Evolutionary conservation across 2,888 invertebrate genomes (phyloP).

Genomic region (Sthenelais limicola): DNA sequence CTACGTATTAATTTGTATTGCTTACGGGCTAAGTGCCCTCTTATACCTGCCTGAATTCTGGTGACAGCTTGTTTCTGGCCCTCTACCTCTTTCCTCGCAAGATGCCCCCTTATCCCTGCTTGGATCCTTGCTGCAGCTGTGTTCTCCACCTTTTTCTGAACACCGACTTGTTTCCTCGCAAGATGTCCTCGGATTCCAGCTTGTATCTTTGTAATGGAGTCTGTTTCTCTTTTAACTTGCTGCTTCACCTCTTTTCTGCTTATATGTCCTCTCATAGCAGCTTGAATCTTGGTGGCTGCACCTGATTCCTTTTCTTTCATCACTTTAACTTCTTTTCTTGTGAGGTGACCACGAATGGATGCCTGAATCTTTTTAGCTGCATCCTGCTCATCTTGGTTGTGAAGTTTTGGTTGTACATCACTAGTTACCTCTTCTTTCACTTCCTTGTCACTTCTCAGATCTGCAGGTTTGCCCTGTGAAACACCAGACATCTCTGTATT

Average conservation of each 20-base stretch:
- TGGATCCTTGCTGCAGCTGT: slow-evolving; percentile 59
- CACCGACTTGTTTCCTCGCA: slow-evolving; percentile 56
- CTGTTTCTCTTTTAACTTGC: not conserved
- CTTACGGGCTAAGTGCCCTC: slow-evolving; percentile 18
- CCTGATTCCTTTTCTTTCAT: not conserved
- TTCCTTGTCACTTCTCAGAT: too few species aligned
- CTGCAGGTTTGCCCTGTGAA: not conserved
- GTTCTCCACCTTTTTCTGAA: slow-evolving; percentile 58
- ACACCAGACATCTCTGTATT: not conserved
- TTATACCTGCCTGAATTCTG: slow-evolving; percentile 7
- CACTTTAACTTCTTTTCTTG: slow-evolving; percentile 59
- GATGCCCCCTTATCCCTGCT: slow-evolving; percentile 57
- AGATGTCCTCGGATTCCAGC: slow-evolving; percentile 1
- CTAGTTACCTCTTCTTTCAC: too few species aligned
- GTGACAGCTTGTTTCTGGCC: not conserved
- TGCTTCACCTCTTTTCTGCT: slow-evolving; percentile 4
- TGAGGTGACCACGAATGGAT: slow-evolving; percentile 66
- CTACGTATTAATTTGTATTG: not conserved
- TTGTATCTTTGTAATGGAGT: not conserved
- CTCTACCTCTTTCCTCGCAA: slow-evolving; percentile 50
- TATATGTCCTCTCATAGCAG: slow-evolving; percentile 9
- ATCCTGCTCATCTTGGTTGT: slow-evolving; percentile 40
- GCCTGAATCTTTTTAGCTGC: slow-evolving; percentile 71
- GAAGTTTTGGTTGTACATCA: not conserved
- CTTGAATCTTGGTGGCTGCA: slow-evolving; percentile 10